Evolutionary conservation across 2,888 invertebrate species (phyloP).

Genomic region (Nymphalis polychloros): DNA sequence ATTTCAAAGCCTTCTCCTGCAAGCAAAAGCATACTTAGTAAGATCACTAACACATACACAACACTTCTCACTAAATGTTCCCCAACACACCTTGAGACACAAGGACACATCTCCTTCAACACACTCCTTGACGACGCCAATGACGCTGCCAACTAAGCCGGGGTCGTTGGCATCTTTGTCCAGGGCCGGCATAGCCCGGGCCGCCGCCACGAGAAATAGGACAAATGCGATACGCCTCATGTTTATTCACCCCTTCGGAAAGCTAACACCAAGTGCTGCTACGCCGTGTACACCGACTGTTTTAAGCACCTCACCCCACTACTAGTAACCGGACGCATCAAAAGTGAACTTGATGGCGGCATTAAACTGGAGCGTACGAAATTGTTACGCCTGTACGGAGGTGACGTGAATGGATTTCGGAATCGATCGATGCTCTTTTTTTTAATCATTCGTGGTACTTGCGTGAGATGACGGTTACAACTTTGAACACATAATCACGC

Average conservation of each 20-base stretch:
- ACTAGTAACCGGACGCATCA: slow-evolving; percentile 56
- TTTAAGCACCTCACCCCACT: slow-evolving; percentile 79
- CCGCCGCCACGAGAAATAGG: slow-evolving; percentile 77
- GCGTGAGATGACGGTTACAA: slow-evolving; percentile 16
- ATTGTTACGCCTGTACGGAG: slow-evolving; percentile 63
- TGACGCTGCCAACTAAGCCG: slow-evolving; percentile 70
- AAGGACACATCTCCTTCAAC: slow-evolving; percentile 85
- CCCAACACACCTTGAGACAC: slow-evolving; percentile 85
- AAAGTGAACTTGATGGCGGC: slow-evolving; percentile 75
- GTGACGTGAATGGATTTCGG: slow-evolving; percentile 58
- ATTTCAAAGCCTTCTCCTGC: slow-evolving; percentile 88
- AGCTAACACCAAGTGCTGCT: slow-evolving; percentile 75
- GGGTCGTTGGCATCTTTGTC: slow-evolving; percentile 80
- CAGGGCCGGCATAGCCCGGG: slow-evolving; percentile 73
- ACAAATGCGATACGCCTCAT: slow-evolving; percentile 76
- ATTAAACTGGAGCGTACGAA: slow-evolving; percentile 68
- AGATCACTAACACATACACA: slow-evolving; percentile 38
- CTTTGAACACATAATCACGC: not conserved
- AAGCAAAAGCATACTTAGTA: slow-evolving; percentile 67
- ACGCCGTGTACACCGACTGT: slow-evolving; percentile 66
- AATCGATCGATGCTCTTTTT: slow-evolving; percentile 50
- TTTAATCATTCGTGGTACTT: slow-evolving; percentile 5
- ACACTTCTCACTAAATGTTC: slow-evolving; percentile 41
- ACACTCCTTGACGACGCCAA: slow-evolving; percentile 87
- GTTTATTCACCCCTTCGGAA: slow-evolving; percentile 69